Evolutionary conservation across 2,888 invertebrate genomes (phyloP).

Genomic region (Syritta pipiens): DNA sequence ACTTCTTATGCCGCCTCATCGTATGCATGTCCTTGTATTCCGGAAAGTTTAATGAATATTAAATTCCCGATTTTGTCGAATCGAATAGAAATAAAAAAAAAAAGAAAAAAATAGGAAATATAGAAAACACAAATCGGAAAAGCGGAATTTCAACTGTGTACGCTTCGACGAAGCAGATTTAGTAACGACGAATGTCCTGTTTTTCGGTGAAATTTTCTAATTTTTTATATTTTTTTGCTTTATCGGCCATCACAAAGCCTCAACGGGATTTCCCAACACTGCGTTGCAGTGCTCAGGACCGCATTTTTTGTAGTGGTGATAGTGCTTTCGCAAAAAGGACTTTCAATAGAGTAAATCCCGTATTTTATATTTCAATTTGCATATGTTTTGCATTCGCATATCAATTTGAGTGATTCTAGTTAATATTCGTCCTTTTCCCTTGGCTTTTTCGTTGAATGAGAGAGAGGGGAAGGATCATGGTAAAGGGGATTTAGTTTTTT

Average conservation of each 20-base stretch:
- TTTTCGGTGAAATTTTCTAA: no score
- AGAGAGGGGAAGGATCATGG: neutral
- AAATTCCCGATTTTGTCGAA: neutral
- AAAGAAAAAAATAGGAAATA: no score
- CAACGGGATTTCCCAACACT: neutral
- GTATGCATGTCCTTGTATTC: neutral
- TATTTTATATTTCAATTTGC: constrained; percentile 30
- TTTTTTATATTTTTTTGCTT: neutral
- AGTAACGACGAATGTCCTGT: no score
- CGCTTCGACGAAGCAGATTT: no score
- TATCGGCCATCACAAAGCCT: neutral
- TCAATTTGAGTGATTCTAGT: constrained; percentile 24
- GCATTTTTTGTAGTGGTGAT: constrained; percentile 13
- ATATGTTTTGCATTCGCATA: constrained; percentile 20
- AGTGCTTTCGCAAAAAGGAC: constrained; percentile 11
- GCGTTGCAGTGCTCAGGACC: neutral
- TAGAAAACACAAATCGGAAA: no score
- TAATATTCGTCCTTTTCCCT: constrained; percentile 5
- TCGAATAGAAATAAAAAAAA: neutral
- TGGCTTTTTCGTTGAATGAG: neutral
- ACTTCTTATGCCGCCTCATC: no score
- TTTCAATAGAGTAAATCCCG: constrained; percentile 35
- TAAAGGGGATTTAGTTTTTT: no score
- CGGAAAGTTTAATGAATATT: constrained; percentile 20
- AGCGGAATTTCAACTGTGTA: no score